Conservation (phyloP, 2,113 vertebrate species). For the Naja naja region DNA sequence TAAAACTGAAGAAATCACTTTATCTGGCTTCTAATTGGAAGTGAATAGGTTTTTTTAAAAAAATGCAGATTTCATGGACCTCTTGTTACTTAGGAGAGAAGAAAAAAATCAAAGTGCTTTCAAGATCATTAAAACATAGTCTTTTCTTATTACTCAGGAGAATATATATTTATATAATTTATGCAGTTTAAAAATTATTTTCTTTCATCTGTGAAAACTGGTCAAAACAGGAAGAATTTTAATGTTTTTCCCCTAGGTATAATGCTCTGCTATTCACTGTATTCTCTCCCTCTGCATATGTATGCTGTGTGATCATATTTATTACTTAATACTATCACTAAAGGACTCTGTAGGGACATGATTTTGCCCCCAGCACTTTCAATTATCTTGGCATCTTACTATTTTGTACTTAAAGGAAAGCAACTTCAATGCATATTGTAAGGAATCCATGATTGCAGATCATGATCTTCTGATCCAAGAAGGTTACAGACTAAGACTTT, state of each 20-base stretch:
- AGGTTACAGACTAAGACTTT: neutral
- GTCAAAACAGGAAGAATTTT: neutral
- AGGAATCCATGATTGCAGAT: neutral
- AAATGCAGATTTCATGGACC: neutral
- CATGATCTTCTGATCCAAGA: neutral
- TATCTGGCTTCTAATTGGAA: neutral
- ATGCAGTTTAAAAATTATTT: neutral
- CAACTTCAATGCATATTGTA: neutral
- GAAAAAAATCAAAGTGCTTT: conserved; percentile 16
- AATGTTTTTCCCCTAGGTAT: neutral
- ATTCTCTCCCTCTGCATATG: neutral
- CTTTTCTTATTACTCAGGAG: neutral
- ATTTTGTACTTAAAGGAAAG: neutral
- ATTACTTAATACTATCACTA: neutral
- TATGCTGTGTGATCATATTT: conserved; percentile 3
- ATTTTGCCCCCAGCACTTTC: neutral
- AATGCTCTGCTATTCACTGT: rapidly evolving
- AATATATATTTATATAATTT: neutral
- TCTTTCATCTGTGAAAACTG: neutral
- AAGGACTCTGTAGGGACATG: neutral
- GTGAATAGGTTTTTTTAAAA: neutral
- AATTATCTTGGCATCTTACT: neutral
- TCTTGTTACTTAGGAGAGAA: neutral
- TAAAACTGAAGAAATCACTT: neutral
- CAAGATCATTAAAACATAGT: conserved; percentile 1